Percentiles rank a stretch among this genome's conserved stretches.
Conservation (phyloP, 1,140 invertebrate genomes). For the Tigriopus japonicus region DNA sequence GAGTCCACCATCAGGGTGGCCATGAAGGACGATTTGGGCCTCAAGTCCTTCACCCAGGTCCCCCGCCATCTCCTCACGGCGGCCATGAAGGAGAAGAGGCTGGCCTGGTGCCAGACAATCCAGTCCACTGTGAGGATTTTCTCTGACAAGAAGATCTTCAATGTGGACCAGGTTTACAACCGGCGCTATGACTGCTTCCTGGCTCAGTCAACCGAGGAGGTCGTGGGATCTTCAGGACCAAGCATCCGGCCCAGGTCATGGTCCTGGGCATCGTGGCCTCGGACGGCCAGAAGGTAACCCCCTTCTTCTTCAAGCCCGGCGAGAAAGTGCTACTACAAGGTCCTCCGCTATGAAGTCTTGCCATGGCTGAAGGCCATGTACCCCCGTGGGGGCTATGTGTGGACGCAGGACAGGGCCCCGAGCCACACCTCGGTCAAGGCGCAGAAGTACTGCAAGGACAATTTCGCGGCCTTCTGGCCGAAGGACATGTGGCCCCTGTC, state of each 20-base stretch:
- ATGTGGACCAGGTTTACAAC: slow-evolving; percentile 1
- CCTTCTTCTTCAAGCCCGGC: background rate
- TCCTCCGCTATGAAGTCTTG: background rate
- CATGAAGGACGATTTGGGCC: background rate
- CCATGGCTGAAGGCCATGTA: slow-evolving; percentile 1
- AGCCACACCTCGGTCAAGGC: background rate
- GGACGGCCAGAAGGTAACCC: background rate
- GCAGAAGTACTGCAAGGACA: background rate
- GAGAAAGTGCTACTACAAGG: background rate
- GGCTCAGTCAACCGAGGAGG: background rate
- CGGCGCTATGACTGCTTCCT: background rate
- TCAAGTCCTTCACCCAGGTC: background rate
- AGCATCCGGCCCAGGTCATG: too few species aligned
- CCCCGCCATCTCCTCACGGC: background rate
- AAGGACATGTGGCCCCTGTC: slow-evolving; percentile 1
- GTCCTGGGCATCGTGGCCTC: slow-evolving; percentile 1
- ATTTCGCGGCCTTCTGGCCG: background rate
- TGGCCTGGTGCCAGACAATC: background rate
- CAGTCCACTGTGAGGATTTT: background rate
- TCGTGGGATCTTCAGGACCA: too few species aligned
- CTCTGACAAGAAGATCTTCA: slow-evolving; percentile 4
- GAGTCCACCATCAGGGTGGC: background rate
- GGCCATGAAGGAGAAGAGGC: background rate
- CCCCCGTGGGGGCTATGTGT: background rate
- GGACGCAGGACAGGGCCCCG: background rate